Evolutionary conservation across 2,113 vertebrate genomes (phyloP).

Genomic region (Xenotilapia caudafasciata): DNA sequence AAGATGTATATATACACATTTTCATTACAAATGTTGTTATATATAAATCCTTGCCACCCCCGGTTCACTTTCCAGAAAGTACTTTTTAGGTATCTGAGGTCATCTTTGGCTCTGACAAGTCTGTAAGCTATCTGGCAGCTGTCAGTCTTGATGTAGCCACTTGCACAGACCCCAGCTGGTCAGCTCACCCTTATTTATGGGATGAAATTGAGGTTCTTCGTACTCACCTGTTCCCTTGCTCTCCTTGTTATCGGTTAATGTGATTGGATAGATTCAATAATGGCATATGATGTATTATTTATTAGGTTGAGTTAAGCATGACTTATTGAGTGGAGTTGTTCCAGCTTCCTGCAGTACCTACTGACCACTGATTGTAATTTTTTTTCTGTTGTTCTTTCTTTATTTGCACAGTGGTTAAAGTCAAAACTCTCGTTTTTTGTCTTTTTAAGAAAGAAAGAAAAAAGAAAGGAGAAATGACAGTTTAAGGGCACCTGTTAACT

Average conservation of each 20-base stretch:
- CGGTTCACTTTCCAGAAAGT: conserved; percentile 20
- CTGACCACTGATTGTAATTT: not conserved
- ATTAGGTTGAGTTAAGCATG: conserved; percentile 28
- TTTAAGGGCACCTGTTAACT: not conserved
- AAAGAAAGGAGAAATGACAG: not conserved
- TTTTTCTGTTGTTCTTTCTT: not conserved
- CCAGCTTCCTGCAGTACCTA: not conserved
- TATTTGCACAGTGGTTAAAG: not conserved
- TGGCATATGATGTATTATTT: conserved; percentile 56
- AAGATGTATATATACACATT: not conserved
- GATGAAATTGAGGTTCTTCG: conserved; percentile 54
- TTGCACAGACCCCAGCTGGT: conserved; percentile 53
- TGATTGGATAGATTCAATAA: conserved; percentile 59
- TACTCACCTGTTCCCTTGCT: conserved; percentile 65
- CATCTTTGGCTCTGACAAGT: conserved; percentile 19
- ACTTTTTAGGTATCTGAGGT: conserved; percentile 43
- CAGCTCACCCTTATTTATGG: conserved; percentile 40
- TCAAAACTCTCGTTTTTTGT: accelerated
- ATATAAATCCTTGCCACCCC: not conserved
- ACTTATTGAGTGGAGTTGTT: conserved; percentile 34
- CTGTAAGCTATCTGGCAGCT: conserved; percentile 62
- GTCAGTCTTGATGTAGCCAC: conserved; percentile 59
- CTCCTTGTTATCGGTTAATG: conserved; percentile 49
- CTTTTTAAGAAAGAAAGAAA: not conserved
- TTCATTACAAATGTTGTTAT: not conserved